Evolutionary conservation across 2,113 vertebrate species (phyloP).

Genomic region (Oreochromis niloticus): DNA sequence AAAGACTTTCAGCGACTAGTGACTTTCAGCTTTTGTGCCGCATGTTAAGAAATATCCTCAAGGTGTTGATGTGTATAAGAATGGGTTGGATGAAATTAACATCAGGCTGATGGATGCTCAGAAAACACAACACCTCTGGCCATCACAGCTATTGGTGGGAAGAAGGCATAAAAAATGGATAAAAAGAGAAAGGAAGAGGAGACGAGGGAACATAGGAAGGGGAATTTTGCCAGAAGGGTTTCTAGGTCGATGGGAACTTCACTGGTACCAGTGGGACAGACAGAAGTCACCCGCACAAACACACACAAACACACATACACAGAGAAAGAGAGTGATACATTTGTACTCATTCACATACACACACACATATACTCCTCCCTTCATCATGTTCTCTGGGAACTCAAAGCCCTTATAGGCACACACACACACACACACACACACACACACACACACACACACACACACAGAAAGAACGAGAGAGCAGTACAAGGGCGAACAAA

Average conservation of each 20-base stretch:
- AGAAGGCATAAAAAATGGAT: neutral
- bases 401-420: neutral
- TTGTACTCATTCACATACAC: neutral
- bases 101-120: neutral
- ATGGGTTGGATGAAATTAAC: neutral
- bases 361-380: neutral
- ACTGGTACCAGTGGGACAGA: constrained; percentile 1
- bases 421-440: neutral
- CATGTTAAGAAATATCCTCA: neutral
- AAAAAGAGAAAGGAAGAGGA: neutral
- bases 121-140: neutral
- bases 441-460: neutral
- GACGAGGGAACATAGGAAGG: neutral
- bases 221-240: constrained; percentile 8
- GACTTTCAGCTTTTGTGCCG: neutral
- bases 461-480: neutral
- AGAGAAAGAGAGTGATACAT: neutral
- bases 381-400: neutral
- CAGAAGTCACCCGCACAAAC: neutral
- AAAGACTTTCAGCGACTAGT: neutral
- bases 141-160: neutral
- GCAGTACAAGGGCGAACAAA: neutral
- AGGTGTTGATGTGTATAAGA: neutral
- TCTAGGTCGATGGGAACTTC: constrained; percentile 31
- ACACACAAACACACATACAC: neutral